Evolutionary conservation across 2,113 vertebrate genomes (phyloP).

Genomic region (Heterochromis multidens): DNA sequence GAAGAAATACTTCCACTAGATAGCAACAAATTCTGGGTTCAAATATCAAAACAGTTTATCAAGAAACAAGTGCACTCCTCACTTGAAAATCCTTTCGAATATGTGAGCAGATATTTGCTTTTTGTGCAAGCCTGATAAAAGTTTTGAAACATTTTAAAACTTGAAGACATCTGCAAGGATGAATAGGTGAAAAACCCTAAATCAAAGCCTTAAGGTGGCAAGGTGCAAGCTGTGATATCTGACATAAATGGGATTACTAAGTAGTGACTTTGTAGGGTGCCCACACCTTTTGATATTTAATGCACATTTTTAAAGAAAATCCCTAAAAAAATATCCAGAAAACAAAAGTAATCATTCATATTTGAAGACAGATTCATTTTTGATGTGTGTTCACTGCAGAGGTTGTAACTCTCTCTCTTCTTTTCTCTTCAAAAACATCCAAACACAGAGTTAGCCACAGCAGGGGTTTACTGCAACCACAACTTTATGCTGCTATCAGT

Average conservation of each 20-base stretch:
- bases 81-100: neutral
- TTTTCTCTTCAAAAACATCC: neutral
- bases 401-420: neutral
- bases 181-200: neutral
- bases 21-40: neutral
- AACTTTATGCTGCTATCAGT: neutral
- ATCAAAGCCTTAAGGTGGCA: neutral
- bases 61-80: neutral
- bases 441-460: neutral
- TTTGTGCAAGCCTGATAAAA: neutral
- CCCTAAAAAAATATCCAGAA: neutral
- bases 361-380: neutral
- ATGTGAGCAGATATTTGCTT: neutral
- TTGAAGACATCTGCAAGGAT: neutral
- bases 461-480: neutral
- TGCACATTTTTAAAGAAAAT: neutral
- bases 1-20: neutral
- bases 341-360: neutral
- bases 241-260: neutral
- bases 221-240: neutral
- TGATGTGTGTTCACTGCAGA: neutral
- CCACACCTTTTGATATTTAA: neutral
- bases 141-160: neutral
- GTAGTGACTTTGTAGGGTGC: neutral
- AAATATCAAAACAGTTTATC: neutral